Conservation (phyloP, 2,797 vertebrate species). For the Gastrophryne carolinensis region DNA sequence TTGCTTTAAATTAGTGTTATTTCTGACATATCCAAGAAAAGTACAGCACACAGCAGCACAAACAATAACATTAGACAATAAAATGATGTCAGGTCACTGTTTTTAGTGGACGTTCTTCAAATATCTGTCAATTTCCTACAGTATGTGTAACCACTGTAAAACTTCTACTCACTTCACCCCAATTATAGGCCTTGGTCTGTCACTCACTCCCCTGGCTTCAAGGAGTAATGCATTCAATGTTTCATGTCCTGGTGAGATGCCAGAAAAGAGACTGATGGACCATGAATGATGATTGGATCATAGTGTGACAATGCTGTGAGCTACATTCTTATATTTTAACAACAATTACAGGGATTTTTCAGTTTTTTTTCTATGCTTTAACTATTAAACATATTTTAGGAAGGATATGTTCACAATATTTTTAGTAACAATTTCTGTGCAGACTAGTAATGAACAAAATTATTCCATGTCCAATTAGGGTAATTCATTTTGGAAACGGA, state of each 20-base stretch:
- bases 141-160: conserved; percentile 39
- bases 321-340: conserved; percentile 3
- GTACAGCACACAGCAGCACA: background rate
- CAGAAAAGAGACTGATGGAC: conserved; percentile 33
- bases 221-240: conserved; percentile 41
- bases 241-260: conserved; percentile 36
- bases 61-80: conserved; percentile 25
- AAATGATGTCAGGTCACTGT: conserved; percentile 17
- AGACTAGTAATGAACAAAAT: no score
- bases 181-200: conserved; percentile 39
- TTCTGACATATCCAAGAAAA: background rate
- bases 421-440: no score
- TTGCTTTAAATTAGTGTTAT: background rate
- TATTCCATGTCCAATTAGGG: no score
- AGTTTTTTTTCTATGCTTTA: background rate
- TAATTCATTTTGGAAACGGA: no score
- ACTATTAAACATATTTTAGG: no score
- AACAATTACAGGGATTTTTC: background rate
- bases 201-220: conserved; percentile 38
- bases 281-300: conserved; percentile 49
- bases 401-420: no score
- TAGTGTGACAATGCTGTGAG: conserved; percentile 32
- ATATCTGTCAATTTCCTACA: conserved; percentile 6
- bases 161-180: conserved; percentile 33
- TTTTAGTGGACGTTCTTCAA: conserved; percentile 33